These are phyloP conservation scores for Trachelipus rathkii DNA, from an alignment of 1,140 invertebrate genomes.

Conservation along the genomic window DNA sequence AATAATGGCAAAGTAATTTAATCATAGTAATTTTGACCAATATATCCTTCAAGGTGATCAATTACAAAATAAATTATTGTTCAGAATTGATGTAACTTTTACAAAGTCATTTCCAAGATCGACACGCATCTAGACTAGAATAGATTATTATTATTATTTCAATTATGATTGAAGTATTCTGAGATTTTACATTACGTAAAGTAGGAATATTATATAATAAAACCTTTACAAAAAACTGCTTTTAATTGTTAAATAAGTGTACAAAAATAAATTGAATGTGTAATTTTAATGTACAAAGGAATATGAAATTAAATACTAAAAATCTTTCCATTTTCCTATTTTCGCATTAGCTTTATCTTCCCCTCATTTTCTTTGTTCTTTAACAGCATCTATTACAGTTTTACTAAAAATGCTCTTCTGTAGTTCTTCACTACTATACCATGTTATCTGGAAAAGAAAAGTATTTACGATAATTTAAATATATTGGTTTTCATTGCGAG, in stretches of 20 bases:
- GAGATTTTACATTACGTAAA: constrained; percentile 70
- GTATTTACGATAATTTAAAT: too few species aligned
- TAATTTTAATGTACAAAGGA: too few species aligned
- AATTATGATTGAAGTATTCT: constrained; percentile 88
- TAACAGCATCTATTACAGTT: constrained; percentile 32
- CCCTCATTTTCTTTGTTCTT: background rate
- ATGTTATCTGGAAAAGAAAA: constrained; percentile 20
- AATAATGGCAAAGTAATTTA: too few species aligned
- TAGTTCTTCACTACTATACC: constrained; percentile 35
- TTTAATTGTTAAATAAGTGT: too few species aligned
- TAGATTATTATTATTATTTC: constrained; percentile 95
- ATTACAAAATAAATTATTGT: constrained; percentile 90
- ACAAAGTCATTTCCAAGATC: constrained; percentile 79
- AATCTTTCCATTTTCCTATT: too few species aligned
- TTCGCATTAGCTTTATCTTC: background rate
- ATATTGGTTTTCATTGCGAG: too few species aligned
- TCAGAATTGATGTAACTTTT: constrained; percentile 82
- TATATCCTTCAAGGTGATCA: too few species aligned
- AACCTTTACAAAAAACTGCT: background rate
- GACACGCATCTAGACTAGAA: constrained; percentile 84
- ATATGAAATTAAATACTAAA: too few species aligned
- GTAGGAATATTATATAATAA: background rate
- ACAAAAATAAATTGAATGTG: too few species aligned
- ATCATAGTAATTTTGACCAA: too few species aligned
- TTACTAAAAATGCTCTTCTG: constrained; percentile 39